These are phyloP conservation scores for Pilophorus perplexus DNA, from an alignment of 2,888 invertebrate genomes.

Conservation along the genomic window DNA sequence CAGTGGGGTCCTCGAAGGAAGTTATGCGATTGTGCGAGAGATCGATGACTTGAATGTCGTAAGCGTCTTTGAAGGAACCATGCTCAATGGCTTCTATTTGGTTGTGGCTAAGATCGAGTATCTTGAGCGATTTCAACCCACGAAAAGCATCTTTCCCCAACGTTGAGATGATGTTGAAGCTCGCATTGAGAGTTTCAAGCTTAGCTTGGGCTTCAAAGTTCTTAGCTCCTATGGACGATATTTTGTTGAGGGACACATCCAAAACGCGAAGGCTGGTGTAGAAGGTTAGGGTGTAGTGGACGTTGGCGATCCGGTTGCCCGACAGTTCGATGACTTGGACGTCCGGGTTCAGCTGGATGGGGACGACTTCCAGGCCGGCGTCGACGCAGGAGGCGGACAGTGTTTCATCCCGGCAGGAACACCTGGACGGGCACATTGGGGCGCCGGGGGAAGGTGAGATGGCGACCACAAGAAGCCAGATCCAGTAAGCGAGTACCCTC, in stretches of 20 bases:
- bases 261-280: slow-evolving; percentile 76
- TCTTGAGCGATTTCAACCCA: slow-evolving; percentile 65
- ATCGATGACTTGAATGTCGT: slow-evolving; percentile 69
- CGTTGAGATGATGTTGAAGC: slow-evolving; percentile 68
- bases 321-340: slow-evolving; percentile 75
- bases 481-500: slow-evolving; percentile 40
- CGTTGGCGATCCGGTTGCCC: slow-evolving; percentile 75
- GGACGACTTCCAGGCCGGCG: slow-evolving; percentile 78
- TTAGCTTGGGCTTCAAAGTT: slow-evolving; percentile 77
- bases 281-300: slow-evolving; percentile 75
- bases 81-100: slow-evolving; percentile 60
- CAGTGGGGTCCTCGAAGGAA: slow-evolving; percentile 67
- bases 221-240: slow-evolving; percentile 74
- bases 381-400: slow-evolving; percentile 73
- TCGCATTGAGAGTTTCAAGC: slow-evolving; percentile 72
- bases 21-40: slow-evolving; percentile 73
- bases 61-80: slow-evolving; percentile 73
- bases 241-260: slow-evolving; percentile 78
- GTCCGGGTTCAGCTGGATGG: slow-evolving; percentile 85
- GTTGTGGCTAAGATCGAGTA: slow-evolving; percentile 74
- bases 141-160: slow-evolving; percentile 73
- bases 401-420: slow-evolving; percentile 75
- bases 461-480: slow-evolving; percentile 38
- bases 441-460: slow-evolving; percentile 27
- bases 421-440: slow-evolving; percentile 73